phyloP scores from a whole-genome alignment of 2,113 vertebrate species.

The Spea multiplicata region DNA sequence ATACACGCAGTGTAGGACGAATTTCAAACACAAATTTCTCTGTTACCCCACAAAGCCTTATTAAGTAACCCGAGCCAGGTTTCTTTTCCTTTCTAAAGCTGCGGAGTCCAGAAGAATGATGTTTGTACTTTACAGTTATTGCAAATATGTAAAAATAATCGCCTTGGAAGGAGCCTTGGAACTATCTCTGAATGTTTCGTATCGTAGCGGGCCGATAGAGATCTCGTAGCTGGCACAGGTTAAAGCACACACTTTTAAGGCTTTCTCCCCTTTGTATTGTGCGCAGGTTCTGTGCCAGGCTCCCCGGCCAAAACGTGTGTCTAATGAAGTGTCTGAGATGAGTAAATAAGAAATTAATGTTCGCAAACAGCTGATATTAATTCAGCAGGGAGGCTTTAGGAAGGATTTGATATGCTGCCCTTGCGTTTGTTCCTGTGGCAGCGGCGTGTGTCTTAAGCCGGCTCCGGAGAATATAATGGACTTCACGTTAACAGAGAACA shows the following conservation, averaged over 20 bases:
- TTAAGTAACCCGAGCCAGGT: too few species aligned
- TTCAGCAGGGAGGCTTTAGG: slow-evolving; percentile 9
- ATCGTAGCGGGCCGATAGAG: slow-evolving; percentile 29
- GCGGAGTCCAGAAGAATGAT: slow-evolving; percentile 14
- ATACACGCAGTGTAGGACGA: neutral
- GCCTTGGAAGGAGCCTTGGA: neutral
- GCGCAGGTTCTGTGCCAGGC: slow-evolving; percentile 15
- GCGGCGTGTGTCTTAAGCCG: neutral
- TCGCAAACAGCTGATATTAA: slow-evolving; percentile 39
- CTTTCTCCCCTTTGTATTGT: slow-evolving; percentile 29
- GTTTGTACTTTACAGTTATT: slow-evolving; percentile 10
- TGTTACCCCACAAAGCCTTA: too few species aligned
- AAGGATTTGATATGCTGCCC: slow-evolving; percentile 15
- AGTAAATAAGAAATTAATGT: slow-evolving; percentile 45
- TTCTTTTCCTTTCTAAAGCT: neutral
- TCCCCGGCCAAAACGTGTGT: slow-evolving; percentile 34
- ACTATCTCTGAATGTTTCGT: neutral
- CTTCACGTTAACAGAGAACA: too few species aligned
- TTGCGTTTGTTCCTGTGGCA: neutral
- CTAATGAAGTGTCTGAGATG: slow-evolving; percentile 38
- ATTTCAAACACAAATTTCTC: neutral
- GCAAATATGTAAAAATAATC: neutral
- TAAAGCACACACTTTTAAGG: slow-evolving; percentile 31
- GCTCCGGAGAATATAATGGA: too few species aligned
- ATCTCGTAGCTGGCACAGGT: slow-evolving; percentile 18